phyloP scores from a whole-genome alignment of 2,113 vertebrate genomes.

The Mixornis gularis region DNA sequence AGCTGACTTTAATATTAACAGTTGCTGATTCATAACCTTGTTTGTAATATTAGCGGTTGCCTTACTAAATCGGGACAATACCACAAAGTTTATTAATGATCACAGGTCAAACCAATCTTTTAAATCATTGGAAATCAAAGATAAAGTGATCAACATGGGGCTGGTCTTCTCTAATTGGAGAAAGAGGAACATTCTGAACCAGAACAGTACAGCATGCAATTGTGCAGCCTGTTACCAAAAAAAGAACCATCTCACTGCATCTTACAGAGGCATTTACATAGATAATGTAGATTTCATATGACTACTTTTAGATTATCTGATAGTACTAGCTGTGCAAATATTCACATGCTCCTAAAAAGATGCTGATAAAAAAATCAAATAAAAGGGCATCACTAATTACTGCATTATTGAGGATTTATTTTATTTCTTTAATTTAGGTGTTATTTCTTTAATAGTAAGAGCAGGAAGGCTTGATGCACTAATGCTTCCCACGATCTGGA shows the following conservation, averaged over 20 bases:
- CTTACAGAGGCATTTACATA: conserved; percentile 18
- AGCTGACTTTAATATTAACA: not conserved
- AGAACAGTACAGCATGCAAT: conserved; percentile 14
- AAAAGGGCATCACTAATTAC: not conserved
- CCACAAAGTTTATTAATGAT: conserved; percentile 24
- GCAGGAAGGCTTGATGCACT: not conserved
- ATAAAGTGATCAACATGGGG: not conserved
- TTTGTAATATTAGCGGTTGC: conserved; percentile 6
- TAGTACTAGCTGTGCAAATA: not conserved
- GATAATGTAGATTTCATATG: conserved; percentile 16
- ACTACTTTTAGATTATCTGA: conserved; percentile 21
- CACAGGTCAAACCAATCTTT: not conserved
- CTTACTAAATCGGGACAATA: not conserved
- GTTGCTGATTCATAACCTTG: conserved; percentile 48
- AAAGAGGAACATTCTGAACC: conserved; percentile 18
- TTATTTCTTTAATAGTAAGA: not conserved
- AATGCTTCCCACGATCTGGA: not conserved
- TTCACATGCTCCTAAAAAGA: not conserved
- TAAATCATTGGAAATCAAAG: conserved; percentile 42
- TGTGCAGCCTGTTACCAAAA: conserved; percentile 33
- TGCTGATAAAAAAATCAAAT: not conserved
- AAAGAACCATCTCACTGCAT: conserved; percentile 25
- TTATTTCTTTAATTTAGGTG: not conserved
- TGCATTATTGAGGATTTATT: not conserved
- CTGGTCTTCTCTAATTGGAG: conserved; percentile 1